A percentile compares a stretch with the other conserved stretches of the same genome.
Conservation (phyloP, 2,797 vertebrate species). For the Muraenolepis orangiensis region DNA sequence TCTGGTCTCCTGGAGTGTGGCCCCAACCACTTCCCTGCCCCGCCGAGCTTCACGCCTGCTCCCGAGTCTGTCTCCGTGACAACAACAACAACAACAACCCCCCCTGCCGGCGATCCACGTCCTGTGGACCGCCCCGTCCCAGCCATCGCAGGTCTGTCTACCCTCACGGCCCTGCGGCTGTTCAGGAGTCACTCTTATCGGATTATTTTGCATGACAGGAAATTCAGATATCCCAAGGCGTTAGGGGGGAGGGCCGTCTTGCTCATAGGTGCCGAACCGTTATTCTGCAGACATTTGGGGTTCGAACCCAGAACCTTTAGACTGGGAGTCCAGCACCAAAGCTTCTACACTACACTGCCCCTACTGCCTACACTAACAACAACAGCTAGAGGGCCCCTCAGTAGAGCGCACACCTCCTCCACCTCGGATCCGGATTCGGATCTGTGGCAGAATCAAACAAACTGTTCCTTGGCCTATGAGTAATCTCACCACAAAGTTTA, state of each 20-base stretch:
- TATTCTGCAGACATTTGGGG: neutral
- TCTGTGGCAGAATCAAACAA: too few species aligned
- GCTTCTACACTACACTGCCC: too few species aligned
- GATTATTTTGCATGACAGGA: too few species aligned
- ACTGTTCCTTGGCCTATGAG: too few species aligned
- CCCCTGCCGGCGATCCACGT: conserved; percentile 62
- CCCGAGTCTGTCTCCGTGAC: conserved; percentile 65
- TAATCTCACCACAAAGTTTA: too few species aligned
- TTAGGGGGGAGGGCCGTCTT: too few species aligned
- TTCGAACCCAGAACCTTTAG: too few species aligned
- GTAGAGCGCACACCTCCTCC: too few species aligned
- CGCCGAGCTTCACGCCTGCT: conserved; percentile 86
- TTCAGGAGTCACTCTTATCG: neutral
- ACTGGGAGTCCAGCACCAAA: neutral
- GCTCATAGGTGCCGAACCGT: neutral
- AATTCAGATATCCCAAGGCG: too few species aligned
- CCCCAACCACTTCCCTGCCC: conserved; percentile 87
- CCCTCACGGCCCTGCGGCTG: neutral
- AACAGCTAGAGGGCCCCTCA: too few species aligned
- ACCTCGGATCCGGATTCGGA: too few species aligned
- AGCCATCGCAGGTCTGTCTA: conserved; percentile 60
- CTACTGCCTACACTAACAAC: neutral
- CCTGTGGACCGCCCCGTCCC: conserved; percentile 70
- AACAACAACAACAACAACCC: too few species aligned
- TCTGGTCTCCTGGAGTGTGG: conserved; percentile 96